Conservation (phyloP, 2,113 vertebrate genomes). For the Pardalotus punctatus region DNA sequence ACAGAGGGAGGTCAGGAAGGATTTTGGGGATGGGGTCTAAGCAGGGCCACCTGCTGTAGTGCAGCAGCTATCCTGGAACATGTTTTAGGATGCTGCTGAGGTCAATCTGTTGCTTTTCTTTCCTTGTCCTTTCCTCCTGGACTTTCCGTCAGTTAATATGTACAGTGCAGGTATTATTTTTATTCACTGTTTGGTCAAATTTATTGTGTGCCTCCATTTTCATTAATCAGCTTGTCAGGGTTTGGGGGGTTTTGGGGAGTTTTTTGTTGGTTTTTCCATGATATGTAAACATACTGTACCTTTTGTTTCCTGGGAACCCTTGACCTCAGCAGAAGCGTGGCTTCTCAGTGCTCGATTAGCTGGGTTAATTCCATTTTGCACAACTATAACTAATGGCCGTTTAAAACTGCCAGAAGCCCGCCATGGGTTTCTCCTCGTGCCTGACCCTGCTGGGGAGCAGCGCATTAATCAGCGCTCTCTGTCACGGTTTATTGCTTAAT, state of each 20-base stretch:
- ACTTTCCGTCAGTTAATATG: not conserved
- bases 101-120: not conserved
- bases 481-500: conserved; percentile 35
- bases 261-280: not conserved
- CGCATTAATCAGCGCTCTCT: conserved; percentile 4
- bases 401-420: not conserved
- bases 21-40: not conserved
- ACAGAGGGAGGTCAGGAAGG: not conserved
- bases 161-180: not conserved
- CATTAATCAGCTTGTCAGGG: not conserved
- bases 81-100: not conserved
- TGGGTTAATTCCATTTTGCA: conserved; percentile 38
- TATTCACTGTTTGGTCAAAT: not conserved
- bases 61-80: not conserved
- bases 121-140: not conserved
- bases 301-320: not conserved
- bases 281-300: not conserved
- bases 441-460: conserved; percentile 9
- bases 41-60: not conserved
- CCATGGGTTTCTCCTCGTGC: not conserved
- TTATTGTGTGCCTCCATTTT: not conserved
- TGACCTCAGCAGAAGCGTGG: not conserved
- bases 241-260: not conserved
- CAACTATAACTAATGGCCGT: conserved; percentile 14
- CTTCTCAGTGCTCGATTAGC: not conserved